These are phyloP conservation scores for Ceratothoa steindachneri DNA, from an alignment of 2,888 invertebrate species.

Conservation along the genomic window DNA sequence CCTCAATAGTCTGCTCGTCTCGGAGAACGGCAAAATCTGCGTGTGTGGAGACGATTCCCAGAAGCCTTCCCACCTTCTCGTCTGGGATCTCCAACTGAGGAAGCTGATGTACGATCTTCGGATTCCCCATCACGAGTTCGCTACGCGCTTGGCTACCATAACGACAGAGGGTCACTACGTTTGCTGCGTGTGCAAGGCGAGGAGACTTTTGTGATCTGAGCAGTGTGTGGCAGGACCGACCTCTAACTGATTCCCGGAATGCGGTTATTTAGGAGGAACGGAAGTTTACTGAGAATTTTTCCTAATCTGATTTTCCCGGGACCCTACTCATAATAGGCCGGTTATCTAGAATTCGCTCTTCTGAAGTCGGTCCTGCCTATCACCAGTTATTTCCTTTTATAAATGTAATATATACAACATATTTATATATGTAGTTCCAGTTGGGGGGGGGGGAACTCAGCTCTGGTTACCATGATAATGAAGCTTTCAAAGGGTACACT, in stretches of 20 bases:
- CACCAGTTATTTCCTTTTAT: no score
- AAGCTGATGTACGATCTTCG: slow-evolving; percentile 80
- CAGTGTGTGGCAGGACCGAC: background rate
- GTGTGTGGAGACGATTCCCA: slow-evolving; percentile 90
- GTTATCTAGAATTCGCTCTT: no score
- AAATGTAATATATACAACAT: no score
- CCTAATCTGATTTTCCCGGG: no score
- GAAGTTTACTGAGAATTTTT: background rate
- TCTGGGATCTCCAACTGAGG: slow-evolving; percentile 79
- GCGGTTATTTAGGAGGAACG: background rate
- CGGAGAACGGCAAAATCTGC: slow-evolving; percentile 78
- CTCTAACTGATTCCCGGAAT: background rate
- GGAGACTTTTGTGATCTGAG: slow-evolving; percentile 20
- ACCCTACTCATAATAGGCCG: no score
- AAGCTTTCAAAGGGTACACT: no score
- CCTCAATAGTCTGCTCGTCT: slow-evolving; percentile 78
- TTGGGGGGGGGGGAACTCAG: no score
- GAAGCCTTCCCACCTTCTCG: slow-evolving; percentile 82
- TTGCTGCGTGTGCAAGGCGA: slow-evolving; percentile 58
- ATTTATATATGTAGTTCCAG: no score
- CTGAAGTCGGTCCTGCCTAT: no score
- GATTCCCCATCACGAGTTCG: slow-evolving; percentile 83
- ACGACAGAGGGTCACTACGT: slow-evolving; percentile 71
- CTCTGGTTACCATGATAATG: no score
- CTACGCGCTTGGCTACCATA: slow-evolving; percentile 76